These are phyloP conservation scores for Aphidoletes aphidimyza DNA, from an alignment of 2,888 invertebrate species.

Conservation along the genomic window DNA sequence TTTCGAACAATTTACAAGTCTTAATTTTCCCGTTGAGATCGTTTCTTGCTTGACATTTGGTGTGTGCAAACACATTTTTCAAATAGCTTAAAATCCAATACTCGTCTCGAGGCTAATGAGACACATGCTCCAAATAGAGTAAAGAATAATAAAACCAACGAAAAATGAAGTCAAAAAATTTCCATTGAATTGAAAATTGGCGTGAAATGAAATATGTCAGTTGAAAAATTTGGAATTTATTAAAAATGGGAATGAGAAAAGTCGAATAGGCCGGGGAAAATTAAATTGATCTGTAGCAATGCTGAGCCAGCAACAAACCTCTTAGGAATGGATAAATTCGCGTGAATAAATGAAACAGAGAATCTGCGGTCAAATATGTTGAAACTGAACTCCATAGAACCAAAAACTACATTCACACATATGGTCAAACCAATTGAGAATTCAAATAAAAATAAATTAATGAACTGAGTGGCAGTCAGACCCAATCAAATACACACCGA, in stretches of 20 bases:
- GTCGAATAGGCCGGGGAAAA: neutral
- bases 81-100: neutral
- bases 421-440: neutral
- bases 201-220: conserved; percentile 38
- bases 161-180: neutral
- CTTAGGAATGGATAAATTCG: too few species aligned
- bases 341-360: neutral
- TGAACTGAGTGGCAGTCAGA: neutral
- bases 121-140: neutral
- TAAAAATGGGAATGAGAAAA: neutral
- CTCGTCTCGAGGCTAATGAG: conserved; percentile 1
- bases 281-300: conserved; percentile 12
- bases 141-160: neutral
- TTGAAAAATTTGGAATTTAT: conserved; percentile 7
- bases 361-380: conserved; percentile 15
- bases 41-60: neutral
- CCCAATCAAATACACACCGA: neutral
- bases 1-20: conserved; percentile 24
- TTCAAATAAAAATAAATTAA: conserved; percentile 33
- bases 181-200: conserved; percentile 31
- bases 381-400: neutral
- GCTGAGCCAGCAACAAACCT: neutral
- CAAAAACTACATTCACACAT: conserved; percentile 45
- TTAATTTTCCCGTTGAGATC: neutral
- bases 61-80: neutral